Percentiles rank a stretch among this genome's conserved stretches.
phyloP scores from a whole-genome alignment of 2,888 invertebrate genomes.

The Cecidostiba fungosa region DNA sequence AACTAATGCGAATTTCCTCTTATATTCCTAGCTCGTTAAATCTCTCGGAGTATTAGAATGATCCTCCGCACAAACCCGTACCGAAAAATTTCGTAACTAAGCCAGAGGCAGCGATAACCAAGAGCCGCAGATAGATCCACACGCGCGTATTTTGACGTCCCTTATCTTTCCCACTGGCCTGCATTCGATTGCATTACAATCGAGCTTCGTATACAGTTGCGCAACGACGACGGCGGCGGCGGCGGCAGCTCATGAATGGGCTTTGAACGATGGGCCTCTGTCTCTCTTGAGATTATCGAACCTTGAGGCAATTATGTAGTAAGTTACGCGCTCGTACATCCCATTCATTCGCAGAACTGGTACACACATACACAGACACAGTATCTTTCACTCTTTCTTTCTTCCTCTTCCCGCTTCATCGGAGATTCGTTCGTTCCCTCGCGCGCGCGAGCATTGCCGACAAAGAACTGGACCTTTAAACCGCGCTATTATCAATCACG shows the following conservation, averaged over 20 bases:
- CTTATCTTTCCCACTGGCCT: constrained; percentile 23
- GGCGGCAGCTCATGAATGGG: background rate
- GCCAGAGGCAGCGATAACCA: background rate
- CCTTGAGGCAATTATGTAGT: constrained; percentile 41
- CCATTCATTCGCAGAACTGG: constrained; percentile 60
- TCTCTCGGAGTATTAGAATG: too few species aligned
- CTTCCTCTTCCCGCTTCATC: constrained; percentile 23
- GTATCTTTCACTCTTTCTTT: background rate
- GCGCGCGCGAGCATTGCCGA: constrained; percentile 14
- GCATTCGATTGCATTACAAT: constrained; percentile 25
- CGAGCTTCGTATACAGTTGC: background rate
- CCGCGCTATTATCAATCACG: constrained; percentile 55
- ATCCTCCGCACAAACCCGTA: background rate
- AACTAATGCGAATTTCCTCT: background rate
- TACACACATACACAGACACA: constrained; percentile 3
- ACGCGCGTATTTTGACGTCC: constrained; percentile 18
- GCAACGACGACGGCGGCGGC: background rate
- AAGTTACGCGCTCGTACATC: constrained; percentile 27
- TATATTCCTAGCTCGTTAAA: too few species aligned
- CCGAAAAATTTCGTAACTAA: constrained; percentile 34
- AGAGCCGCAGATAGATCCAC: background rate
- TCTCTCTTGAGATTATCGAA: background rate
- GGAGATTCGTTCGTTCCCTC: constrained; percentile 7
- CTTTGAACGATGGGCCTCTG: constrained; percentile 1
- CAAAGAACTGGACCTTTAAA: constrained; percentile 55